Base-by-base conservation (phyloP, 2,888 invertebrate genomes). In the Unio pictorum region DNA sequence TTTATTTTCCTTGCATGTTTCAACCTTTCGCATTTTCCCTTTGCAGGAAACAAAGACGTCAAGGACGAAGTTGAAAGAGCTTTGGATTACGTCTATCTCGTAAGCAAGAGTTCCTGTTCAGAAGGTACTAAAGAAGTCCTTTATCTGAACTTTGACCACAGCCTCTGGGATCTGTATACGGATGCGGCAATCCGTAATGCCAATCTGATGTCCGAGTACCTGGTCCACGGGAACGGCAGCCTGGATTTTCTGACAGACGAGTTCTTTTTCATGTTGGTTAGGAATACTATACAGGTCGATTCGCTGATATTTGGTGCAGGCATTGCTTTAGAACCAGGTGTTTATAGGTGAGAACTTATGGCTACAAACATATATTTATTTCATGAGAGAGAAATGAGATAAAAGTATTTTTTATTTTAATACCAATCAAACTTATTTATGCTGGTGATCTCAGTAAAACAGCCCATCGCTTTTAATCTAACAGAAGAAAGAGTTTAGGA, bases 231-330 rank as follows among this genome's bases (percentile, higher is more conserved):
- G 54, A 67, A 73, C 65, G 78, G 76, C 1, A 72, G 69, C 0
- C 67, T 84, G 60, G 69, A 81, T 62, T 55, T 71, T 1, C 64
- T 81, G 1, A 65, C 75, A 5, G 83, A 84, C 54, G 76, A 81
- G 57, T 72, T 82, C 56, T 75, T 87, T 60, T 86, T 83, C 67
- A 72, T 82, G 18, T 57, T 86, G 17, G 87, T 87, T 1, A 68
- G 83, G 30, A 88, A 87, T 76, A 88, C 87, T 70, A 83, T 88
- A 0, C 86, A 85, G 66, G 81, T 83, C 2, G 75, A 81, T 55
- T 79, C 82, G 0, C 73, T 84, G 1, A 80, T 87, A 63, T 87
- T 85, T 66, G 88, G 88, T 1, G 86, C 87, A 4, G 87, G 85
- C n/a, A 82, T 86, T 23, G 87, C 84, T 7, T 55, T 87, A 15